Conservation (phyloP, 2,888 invertebrate genomes). For the Abscondita cerata region DNA sequence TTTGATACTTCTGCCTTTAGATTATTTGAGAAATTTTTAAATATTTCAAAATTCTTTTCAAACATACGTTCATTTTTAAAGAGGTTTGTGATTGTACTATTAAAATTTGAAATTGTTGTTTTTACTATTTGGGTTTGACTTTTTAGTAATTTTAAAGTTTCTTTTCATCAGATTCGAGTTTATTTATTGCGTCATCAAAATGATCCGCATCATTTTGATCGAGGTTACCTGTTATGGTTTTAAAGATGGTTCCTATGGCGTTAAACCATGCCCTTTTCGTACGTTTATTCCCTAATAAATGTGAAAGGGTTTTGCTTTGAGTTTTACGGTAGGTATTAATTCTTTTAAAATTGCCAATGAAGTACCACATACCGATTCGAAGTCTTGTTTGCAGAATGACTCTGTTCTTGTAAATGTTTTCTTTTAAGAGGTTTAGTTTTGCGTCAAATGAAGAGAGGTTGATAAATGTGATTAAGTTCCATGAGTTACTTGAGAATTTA, state of each 20-base stretch:
- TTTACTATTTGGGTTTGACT: no score
- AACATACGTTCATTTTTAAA: no score
- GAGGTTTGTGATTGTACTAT: background rate
- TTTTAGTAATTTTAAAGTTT: no score
- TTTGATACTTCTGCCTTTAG: background rate
- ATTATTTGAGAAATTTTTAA: background rate
- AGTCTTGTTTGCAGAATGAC: no score
- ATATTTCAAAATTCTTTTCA: background rate
- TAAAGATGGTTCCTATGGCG: no score
- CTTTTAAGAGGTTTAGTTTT: no score
- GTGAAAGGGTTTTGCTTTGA: background rate
- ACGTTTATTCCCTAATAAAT: background rate
- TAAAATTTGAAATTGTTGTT: background rate
- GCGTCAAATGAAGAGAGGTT: no score
- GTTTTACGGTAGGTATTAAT: background rate
- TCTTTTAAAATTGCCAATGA: no score
- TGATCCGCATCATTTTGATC: background rate
- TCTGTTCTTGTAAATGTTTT: no score
- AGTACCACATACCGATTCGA: no score
- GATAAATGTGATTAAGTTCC: no score
- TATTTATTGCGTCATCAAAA: background rate
- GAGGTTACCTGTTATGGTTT: background rate
- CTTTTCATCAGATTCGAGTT: background rate
- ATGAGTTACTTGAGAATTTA: no score
- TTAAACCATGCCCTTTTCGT: background rate